Conservation (phyloP, 2,797 vertebrate species). For the Hyperoplus immaculatus region DNA sequence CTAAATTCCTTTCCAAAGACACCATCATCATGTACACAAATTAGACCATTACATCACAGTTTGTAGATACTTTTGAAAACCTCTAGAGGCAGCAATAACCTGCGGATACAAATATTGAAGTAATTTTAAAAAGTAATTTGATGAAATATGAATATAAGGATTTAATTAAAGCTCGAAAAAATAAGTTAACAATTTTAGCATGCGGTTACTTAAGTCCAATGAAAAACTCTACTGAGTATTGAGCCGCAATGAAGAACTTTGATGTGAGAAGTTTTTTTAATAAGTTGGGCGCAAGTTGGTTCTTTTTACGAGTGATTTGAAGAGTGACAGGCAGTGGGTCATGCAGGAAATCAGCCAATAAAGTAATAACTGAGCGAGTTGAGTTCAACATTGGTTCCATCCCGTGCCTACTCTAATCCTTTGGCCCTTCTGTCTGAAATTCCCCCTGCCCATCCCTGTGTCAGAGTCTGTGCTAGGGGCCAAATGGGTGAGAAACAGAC, state of each 20-base stretch:
- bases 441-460: slow-evolving; percentile 29
- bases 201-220: slow-evolving; percentile 1
- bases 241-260: slow-evolving; percentile 36
- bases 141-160: slow-evolving; percentile 1
- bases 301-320: slow-evolving; percentile 56
- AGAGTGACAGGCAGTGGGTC: slow-evolving; percentile 60
- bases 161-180: slow-evolving; percentile 22
- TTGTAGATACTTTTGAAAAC: slow-evolving; percentile 2
- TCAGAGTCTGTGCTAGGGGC: slow-evolving; percentile 37
- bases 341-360: slow-evolving; percentile 59
- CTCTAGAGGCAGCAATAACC: not conserved
- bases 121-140: not conserved
- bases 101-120: not conserved
- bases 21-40: not conserved
- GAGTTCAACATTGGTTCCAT: slow-evolving; percentile 61
- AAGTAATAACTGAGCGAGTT: slow-evolving; percentile 64
- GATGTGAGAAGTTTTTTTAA: slow-evolving; percentile 44
- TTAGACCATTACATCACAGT: not conserved
- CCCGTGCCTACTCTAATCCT: slow-evolving; percentile 58
- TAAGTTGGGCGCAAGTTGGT: slow-evolving; percentile 41
- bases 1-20: too few species aligned
- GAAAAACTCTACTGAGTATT: slow-evolving; percentile 26
- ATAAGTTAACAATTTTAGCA: slow-evolving; percentile 9
- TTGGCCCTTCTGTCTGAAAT: slow-evolving; percentile 44
- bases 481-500: slow-evolving; percentile 42